Percentiles rank a stretch among this genome's conserved stretches.
Evolutionary conservation across 2,797 vertebrate species (phyloP).

Genomic region (Aerospiza tachiro): DNA sequence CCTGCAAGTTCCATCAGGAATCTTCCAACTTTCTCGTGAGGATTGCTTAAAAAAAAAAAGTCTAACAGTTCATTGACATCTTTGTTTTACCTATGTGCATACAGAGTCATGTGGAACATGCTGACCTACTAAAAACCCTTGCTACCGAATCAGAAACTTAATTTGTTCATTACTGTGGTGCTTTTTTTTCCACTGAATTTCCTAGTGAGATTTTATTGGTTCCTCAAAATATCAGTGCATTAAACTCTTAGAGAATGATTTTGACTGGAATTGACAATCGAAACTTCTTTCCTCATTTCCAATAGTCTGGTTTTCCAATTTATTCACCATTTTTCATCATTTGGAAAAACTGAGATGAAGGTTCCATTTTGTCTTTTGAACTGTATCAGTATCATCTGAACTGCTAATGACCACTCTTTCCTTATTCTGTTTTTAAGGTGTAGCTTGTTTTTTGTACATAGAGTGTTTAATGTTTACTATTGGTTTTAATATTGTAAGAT

Average conservation of each 20-base stretch:
- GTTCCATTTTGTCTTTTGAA: not conserved
- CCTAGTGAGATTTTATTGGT: not conserved
- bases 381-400: not conserved
- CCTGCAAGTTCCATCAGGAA: not conserved
- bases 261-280: accelerated
- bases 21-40: not conserved
- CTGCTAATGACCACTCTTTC: not conserved
- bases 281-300: not conserved
- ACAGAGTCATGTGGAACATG: accelerated
- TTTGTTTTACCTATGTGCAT: not conserved
- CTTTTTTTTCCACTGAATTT: not conserved
- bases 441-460: not conserved
- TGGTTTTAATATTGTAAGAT: not conserved
- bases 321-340: not conserved
- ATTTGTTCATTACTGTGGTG: not conserved
- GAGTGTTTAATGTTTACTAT: not conserved
- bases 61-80: not conserved
- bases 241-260: not conserved
- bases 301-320: not conserved
- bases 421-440: not conserved
- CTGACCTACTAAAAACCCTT: not conserved
- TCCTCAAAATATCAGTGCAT: not conserved
- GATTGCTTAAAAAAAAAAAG: not conserved
- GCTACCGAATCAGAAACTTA: not conserved
- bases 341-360: not conserved